Percentiles rank a stretch among this genome's conserved stretches.
These are phyloP conservation scores for Hemibagrus wyckioides DNA, from an alignment of 2,113 vertebrate genomes.

Conservation along the genomic window DNA sequence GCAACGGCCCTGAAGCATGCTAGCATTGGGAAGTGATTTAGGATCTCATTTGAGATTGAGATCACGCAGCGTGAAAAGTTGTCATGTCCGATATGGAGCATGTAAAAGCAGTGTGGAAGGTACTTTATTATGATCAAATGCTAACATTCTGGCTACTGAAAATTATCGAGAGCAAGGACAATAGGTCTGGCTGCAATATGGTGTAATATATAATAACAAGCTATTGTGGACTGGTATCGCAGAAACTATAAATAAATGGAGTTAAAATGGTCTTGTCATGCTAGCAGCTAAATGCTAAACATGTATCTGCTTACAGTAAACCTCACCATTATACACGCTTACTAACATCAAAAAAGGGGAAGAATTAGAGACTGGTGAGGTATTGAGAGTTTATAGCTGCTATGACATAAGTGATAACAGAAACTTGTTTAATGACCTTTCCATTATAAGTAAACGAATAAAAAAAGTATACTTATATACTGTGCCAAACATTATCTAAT, in stretches of 20 bases:
- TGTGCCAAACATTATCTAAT: not conserved
- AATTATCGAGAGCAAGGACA: not conserved
- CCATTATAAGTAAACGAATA: not conserved
- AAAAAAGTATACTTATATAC: not conserved
- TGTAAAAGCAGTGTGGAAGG: conserved; percentile 58
- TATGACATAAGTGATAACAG: not conserved
- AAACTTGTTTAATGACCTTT: not conserved
- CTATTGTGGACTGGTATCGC: not conserved
- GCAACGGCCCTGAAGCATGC: conserved; percentile 28
- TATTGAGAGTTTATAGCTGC: not conserved
- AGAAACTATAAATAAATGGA: not conserved
- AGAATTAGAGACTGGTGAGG: not conserved
- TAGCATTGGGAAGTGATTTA: conserved; percentile 64
- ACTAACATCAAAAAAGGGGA: not conserved
- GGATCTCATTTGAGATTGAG: conserved; percentile 59
- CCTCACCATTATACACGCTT: too few species aligned
- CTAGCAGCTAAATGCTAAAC: not conserved
- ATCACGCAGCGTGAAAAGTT: conserved; percentile 58
- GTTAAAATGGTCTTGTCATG: not conserved
- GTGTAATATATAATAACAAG: not conserved
- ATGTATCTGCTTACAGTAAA: too few species aligned
- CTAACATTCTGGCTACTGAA: not conserved
- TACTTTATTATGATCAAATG: conserved; percentile 51
- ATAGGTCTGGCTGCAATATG: not conserved
- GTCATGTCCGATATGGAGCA: conserved; percentile 71